Conservation (phyloP, 1,140 invertebrate species). For the Bombus polaris region DNA sequence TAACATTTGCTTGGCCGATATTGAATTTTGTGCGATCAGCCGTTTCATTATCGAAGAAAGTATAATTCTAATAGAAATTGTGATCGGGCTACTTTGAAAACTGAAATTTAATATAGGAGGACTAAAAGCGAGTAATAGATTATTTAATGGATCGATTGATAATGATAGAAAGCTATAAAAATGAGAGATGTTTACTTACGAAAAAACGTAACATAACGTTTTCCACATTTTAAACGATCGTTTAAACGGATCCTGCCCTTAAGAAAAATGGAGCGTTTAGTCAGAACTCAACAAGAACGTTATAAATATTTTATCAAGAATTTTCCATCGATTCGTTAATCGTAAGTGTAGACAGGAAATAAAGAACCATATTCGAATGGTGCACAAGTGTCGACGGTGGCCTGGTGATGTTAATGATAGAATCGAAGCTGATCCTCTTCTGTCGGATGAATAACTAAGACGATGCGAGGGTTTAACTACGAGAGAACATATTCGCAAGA, state of each 20-base stretch:
- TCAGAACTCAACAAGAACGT: background rate
- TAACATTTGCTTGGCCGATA: conserved; percentile 25
- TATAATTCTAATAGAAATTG: too few relatives aligned
- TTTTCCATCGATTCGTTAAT: conserved; percentile 9
- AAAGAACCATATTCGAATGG: background rate
- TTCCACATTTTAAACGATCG: background rate
- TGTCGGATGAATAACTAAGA: conserved; percentile 55
- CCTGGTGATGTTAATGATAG: conserved; percentile 50
- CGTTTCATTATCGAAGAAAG: conserved; percentile 1
- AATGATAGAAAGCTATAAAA: background rate
- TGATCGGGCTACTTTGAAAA: background rate
- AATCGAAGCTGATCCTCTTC: conserved; percentile 49
- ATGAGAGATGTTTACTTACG: conserved; percentile 3
- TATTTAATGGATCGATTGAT: background rate
- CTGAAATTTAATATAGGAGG: background rate
- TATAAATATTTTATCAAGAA: background rate
- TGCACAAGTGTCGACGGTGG: conserved; percentile 9
- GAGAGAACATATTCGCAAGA: conserved; percentile 62
- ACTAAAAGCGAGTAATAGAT: background rate
- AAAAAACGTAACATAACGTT: background rate
- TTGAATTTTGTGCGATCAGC: conserved; percentile 41
- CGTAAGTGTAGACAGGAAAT: background rate
- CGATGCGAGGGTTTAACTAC: conserved; percentile 44
- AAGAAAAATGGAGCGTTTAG: background rate
- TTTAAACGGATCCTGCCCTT: background rate